These are phyloP conservation scores for Diarsia brunnea DNA, from an alignment of 2,888 invertebrate species.

Conservation along the genomic window DNA sequence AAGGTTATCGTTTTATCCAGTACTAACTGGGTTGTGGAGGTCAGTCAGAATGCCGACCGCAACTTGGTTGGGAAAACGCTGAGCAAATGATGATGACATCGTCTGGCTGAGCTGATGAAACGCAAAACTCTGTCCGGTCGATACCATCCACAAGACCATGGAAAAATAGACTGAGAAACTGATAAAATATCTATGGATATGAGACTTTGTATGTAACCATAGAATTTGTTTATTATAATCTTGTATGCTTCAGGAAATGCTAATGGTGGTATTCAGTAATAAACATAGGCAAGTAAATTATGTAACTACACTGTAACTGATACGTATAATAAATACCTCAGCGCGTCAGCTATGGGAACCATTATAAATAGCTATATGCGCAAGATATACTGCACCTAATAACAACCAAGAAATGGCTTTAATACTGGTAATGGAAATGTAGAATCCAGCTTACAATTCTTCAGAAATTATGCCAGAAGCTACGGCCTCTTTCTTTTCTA, in stretches of 20 bases:
- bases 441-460: neutral
- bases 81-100: neutral
- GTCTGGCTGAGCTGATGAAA: neutral
- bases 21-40: neutral
- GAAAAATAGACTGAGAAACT: neutral
- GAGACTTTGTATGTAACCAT: conserved; percentile 3
- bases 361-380: conserved; percentile 17
- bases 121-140: neutral
- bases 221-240: conserved; percentile 11
- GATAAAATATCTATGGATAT: neutral
- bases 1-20: neutral
- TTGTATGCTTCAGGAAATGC: conserved; percentile 39
- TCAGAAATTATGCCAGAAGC: conserved; percentile 10
- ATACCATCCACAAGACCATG: neutral
- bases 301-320: conserved; percentile 44
- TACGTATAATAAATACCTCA: conserved; percentile 38
- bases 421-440: conserved; percentile 2
- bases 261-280: conserved; percentile 32
- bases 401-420: neutral
- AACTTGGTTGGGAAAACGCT: neutral
- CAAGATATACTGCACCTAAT: neutral
- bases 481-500: conserved; percentile 12
- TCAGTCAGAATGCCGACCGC: neutral
- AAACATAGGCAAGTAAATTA: conserved; percentile 47
- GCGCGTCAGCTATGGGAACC: neutral